Evolutionary conservation across 1,140 invertebrate genomes (phyloP).

Genomic region (Ephestia elutella): DNA sequence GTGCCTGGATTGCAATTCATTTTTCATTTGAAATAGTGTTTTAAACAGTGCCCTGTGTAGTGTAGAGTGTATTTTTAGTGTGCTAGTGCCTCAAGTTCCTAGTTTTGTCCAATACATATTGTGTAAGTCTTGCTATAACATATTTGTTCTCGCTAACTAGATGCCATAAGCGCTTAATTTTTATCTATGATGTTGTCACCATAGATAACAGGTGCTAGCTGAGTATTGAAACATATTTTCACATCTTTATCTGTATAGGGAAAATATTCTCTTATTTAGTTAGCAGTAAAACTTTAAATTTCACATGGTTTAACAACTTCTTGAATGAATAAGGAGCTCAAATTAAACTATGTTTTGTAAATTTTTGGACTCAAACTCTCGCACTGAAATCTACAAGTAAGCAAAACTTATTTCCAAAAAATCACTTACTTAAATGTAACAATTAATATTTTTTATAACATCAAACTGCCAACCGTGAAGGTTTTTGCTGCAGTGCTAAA

Average conservation of each 20-base stretch:
- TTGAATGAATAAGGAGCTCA: no score
- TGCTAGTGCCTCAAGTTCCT: conserved; percentile 10
- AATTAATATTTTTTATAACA: not conserved
- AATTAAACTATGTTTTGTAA: no score
- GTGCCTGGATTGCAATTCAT: conserved; percentile 21
- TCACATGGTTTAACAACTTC: no score
- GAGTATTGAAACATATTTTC: no score
- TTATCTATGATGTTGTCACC: not conserved
- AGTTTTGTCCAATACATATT: conserved; percentile 13
- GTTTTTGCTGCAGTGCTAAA: not conserved
- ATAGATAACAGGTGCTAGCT: not conserved
- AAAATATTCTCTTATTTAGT: no score
- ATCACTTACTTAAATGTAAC: not conserved
- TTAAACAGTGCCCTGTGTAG: conserved; percentile 14
- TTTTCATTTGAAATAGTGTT: conserved; percentile 19
- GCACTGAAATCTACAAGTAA: no score
- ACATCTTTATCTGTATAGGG: no score
- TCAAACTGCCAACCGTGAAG: not conserved
- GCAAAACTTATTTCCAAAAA: no score
- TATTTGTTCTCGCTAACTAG: not conserved
- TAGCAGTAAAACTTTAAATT: no score
- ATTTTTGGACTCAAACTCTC: no score
- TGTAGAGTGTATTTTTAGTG: conserved; percentile 1
- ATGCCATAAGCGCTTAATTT: not conserved
- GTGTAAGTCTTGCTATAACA: conserved; percentile 22